Percentiles rank a stretch among this genome's conserved stretches.
Evolutionary conservation across 2,113 vertebrate genomes (phyloP).

Genomic region (Addax nasomaculatus): DNA sequence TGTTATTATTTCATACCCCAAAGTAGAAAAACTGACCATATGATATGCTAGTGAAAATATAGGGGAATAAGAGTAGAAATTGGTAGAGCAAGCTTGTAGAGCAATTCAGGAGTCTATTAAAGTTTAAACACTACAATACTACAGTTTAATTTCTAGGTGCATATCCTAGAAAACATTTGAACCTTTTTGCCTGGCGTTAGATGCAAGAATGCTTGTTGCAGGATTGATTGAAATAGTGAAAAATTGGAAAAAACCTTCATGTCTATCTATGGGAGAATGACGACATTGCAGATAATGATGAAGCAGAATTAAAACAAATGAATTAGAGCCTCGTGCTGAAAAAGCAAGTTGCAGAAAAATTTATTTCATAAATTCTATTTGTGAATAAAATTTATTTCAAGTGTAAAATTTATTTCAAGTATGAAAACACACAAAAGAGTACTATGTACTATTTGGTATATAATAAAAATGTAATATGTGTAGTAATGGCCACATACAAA

Average conservation of each 20-base stretch:
- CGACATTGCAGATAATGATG: not conserved
- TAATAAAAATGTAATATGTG: not conserved
- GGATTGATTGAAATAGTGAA: not conserved
- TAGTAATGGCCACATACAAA: not conserved
- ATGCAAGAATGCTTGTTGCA: not conserved
- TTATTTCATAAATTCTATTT: not conserved
- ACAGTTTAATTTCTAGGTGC: not conserved
- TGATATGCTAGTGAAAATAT: not conserved
- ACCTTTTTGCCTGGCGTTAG: not conserved
- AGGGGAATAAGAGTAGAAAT: not conserved
- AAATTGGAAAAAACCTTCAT: not conserved
- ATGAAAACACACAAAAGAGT: not conserved
- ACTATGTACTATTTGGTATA: not conserved
- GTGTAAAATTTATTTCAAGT: not conserved
- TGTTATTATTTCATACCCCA: not conserved
- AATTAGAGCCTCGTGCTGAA: not conserved
- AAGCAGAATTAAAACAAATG: not conserved
- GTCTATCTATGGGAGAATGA: not conserved
- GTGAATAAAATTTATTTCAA: not conserved
- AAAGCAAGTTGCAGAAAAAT: not conserved
- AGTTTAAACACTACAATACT: not conserved
- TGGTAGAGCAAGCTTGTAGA: not conserved
- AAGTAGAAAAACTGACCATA: not conserved
- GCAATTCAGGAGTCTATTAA: not conserved
- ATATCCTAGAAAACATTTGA: not conserved